Evolutionary conservation across 2,888 invertebrate genomes (phyloP), one percentile per base, ranked within the genome.

Genomic region (Hololepta plana): DNA sequence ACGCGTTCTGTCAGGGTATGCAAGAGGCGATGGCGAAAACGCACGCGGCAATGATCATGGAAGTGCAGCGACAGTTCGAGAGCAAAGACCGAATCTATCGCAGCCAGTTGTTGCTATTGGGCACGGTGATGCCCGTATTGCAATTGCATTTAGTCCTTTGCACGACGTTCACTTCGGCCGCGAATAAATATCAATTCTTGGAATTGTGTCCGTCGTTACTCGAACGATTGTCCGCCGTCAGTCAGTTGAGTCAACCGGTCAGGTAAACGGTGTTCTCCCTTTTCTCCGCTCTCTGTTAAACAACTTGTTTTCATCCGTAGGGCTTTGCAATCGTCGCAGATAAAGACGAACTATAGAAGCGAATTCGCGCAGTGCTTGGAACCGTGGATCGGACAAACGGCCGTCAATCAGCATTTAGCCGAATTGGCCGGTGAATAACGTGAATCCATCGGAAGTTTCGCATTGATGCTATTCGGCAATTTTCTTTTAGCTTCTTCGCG

Each of bases 151-250:
- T 76, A 14, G 64, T 75, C 39, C 57, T 74, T 28, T 72, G 74
- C 46, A 69, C 73, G 28, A 69, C 72, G 4, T 74, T 79, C 47
- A 70, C 69, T 17, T 66, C 68, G 28, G 66, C 72, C 6, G 73
- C 76, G 3, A 73, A 71, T 38, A 74, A 74, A 46, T 72, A 72
- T 43, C 76, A 79, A 46, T 75, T 77, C 47, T 59, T 79, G 24
- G 74, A 73, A 42, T 51, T 74, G 30, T 71, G 67, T 11, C 71
- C 69, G 42, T 65, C 65, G 3, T 58, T 75, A 51, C 64, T 74
- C 41, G 72, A 72, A 35, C 55, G 75, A 24, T 50, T 75, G 27
- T 59, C 64, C 23, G 62, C 68, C 10, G 71, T 75, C 7, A 67
- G 72, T 1, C 69, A 71, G 40, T 54, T 71, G 17, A 66, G 67